Percentiles rank a stretch among this genome's conserved stretches.
Conservation (phyloP, 1,140 invertebrate species). For the Antheraea pernyi region DNA sequence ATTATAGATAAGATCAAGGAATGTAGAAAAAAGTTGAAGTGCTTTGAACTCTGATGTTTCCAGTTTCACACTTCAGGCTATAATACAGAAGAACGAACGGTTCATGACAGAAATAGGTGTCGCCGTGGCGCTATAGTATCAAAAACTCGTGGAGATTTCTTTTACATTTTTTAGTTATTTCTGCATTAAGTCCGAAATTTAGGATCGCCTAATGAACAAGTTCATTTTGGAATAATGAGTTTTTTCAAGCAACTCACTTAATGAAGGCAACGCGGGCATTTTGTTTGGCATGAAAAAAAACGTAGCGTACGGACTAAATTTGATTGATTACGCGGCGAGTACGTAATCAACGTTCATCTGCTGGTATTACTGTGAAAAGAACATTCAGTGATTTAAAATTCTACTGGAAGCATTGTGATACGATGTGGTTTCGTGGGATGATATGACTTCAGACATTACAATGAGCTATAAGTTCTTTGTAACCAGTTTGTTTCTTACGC, state of each 20-base stretch:
- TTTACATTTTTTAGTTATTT: background rate
- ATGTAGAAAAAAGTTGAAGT: too few species aligned
- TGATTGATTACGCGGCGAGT: background rate
- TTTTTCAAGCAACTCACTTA: conserved; percentile 4
- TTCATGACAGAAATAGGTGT: background rate
- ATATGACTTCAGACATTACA: too few species aligned
- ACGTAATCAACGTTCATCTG: background rate
- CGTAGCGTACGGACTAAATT: background rate
- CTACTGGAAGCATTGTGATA: too few species aligned
- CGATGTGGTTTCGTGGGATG: too few species aligned
- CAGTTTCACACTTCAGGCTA: too few species aligned
- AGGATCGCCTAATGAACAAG: background rate
- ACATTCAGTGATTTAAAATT: too few species aligned
- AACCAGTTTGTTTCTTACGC: too few species aligned
- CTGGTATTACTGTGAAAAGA: background rate
- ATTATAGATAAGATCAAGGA: too few species aligned
- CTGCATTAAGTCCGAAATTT: too few species aligned
- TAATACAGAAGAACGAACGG: too few species aligned
- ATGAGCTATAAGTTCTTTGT: too few species aligned
- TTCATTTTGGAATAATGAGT: background rate
- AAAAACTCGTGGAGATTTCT: background rate
- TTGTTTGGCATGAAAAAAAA: background rate
- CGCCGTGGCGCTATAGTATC: background rate
- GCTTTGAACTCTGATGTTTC: too few species aligned
- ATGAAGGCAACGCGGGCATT: background rate